Evolutionary conservation across 2,113 vertebrate genomes (phyloP).

Genomic region (Rhinichthys klamathensis): DNA sequence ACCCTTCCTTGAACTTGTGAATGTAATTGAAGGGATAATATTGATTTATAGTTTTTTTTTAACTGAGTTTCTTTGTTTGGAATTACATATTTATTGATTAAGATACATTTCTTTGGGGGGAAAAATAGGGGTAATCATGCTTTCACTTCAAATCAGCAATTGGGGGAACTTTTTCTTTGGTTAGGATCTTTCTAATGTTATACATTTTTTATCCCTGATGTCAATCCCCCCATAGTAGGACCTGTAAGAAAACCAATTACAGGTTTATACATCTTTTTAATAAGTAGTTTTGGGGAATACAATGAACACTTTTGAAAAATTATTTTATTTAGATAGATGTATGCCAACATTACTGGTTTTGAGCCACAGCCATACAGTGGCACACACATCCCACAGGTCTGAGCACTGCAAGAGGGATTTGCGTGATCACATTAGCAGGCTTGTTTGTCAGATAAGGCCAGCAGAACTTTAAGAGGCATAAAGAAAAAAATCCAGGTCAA

Average conservation of each 20-base stretch:
- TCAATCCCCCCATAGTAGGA: not conserved
- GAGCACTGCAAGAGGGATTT: conserved; percentile 55
- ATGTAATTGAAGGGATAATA: too few species aligned
- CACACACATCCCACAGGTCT: conserved; percentile 3
- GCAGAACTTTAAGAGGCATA: not conserved
- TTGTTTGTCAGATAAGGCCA: conserved; percentile 54
- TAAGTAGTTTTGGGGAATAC: not conserved
- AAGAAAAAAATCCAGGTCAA: conserved; percentile 63
- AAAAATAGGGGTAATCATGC: not conserved
- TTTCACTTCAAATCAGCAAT: not conserved
- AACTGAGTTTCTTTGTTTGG: not conserved
- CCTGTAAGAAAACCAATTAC: not conserved
- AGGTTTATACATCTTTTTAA: not conserved
- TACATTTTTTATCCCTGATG: not conserved
- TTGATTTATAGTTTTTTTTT: too few species aligned
- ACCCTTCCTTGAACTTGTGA: too few species aligned
- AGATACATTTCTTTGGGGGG: too few species aligned
- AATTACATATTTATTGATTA: not conserved
- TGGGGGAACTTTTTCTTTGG: not conserved
- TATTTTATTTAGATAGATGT: not conserved
- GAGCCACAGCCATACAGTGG: not conserved
- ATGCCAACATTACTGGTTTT: not conserved
- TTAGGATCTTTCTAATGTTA: not conserved
- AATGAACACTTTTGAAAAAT: not conserved
- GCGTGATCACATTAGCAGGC: conserved; percentile 61